A percentile compares a stretch with the other conserved stretches of the same genome.
phyloP scores from a whole-genome alignment of 35 echinoderm and acorn worm genomes.

The Stichopus chloronotus region DNA sequence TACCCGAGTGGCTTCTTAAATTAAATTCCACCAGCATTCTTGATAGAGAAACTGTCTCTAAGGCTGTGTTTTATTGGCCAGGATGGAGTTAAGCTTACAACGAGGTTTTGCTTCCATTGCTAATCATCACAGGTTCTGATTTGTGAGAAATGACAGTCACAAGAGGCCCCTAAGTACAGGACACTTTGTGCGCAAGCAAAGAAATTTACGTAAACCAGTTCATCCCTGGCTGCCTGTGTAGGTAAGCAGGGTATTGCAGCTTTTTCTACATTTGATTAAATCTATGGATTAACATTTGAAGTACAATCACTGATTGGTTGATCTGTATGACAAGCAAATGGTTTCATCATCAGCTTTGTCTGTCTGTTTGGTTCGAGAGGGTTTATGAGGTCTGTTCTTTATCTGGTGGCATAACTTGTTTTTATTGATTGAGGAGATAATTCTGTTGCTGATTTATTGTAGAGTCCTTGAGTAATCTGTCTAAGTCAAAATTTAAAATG shows the following conservation, averaged over 20 bases:
- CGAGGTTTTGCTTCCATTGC: constrained; percentile 50
- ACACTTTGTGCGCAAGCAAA: not conserved
- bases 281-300: not conserved
- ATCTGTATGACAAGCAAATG: not conserved
- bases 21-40: constrained; percentile 60
- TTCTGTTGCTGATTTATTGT: too few relatives aligned
- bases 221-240: constrained; percentile 22
- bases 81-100: constrained; percentile 52
- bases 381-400: not conserved
- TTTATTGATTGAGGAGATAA: not conserved
- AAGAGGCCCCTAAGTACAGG: constrained; percentile 27
- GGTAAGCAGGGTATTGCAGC: not conserved
- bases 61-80: constrained; percentile 59
- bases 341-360: not conserved
- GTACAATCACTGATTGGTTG: not conserved
- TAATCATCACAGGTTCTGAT: constrained; percentile 50
- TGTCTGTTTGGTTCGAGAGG: not conserved
- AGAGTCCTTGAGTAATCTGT: too few relatives aligned
- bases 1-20: constrained; percentile 52
- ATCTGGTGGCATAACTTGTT: not conserved
- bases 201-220: not conserved
- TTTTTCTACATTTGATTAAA: not conserved
- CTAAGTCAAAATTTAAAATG: too few relatives aligned
- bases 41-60: constrained; percentile 60
- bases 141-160: constrained; percentile 52